Conservation (phyloP, 2,888 invertebrate species). For the Diplolepis rosae region DNA sequence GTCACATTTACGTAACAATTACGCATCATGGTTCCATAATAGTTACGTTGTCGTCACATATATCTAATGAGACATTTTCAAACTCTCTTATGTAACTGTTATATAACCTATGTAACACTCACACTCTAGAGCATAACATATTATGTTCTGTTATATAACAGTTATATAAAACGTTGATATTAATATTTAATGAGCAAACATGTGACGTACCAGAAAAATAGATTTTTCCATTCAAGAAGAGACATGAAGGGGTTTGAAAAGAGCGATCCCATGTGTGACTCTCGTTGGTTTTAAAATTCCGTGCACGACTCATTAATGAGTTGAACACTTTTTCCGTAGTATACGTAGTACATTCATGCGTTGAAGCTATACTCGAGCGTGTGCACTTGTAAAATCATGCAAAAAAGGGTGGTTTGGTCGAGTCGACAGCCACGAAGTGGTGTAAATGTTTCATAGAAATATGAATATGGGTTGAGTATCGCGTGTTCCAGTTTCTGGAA, state of each 20-base stretch:
- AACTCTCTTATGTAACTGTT: too few relatives aligned
- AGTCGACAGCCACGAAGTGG: background rate
- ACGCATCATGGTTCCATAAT: too few relatives aligned
- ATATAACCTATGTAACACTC: too few relatives aligned
- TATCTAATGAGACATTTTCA: too few relatives aligned
- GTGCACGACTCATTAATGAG: slow-evolving; percentile 22
- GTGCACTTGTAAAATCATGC: slow-evolving; percentile 35
- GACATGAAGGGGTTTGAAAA: background rate
- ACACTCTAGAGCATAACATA: too few relatives aligned
- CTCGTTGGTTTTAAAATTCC: background rate
- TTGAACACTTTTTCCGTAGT: slow-evolving; percentile 37
- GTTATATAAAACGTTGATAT: too few relatives aligned
- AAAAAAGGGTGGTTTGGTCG: slow-evolving; percentile 5
- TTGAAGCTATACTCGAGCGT: slow-evolving; percentile 39
- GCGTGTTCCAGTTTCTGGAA: slow-evolving; percentile 39
- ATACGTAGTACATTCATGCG: slow-evolving; percentile 34
- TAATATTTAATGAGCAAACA: too few relatives aligned
- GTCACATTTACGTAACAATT: too few relatives aligned
- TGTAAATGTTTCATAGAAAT: slow-evolving; percentile 39
- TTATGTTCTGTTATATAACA: too few relatives aligned
- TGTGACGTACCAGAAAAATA: too few relatives aligned
- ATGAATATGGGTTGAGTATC: slow-evolving; percentile 40
- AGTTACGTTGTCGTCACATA: too few relatives aligned
- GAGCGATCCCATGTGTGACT: background rate
- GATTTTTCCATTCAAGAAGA: too few relatives aligned